These are phyloP conservation scores for Bombylius discolor DNA, from an alignment of 2,888 invertebrate genomes.

Conservation along the genomic window DNA sequence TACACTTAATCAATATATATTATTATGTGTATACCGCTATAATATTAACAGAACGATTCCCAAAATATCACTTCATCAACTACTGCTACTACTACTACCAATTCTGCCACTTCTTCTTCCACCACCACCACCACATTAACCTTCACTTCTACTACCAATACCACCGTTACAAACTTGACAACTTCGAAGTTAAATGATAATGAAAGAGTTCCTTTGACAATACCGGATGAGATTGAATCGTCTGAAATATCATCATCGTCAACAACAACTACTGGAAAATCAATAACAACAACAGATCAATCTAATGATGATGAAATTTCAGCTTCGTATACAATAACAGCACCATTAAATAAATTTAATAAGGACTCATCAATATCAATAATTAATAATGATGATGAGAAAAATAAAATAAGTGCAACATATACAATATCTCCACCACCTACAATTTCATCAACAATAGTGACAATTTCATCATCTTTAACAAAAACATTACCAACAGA, in stretches of 20 bases:
- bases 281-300: neutral
- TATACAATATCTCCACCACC: slow-evolving; percentile 14
- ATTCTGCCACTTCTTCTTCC: neutral
- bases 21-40: slow-evolving; percentile 8
- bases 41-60: slow-evolving; percentile 31
- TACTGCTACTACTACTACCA: slow-evolving; percentile 10
- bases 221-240: slow-evolving; percentile 10
- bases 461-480: slow-evolving; percentile 6
- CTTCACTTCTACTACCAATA: slow-evolving; percentile 1
- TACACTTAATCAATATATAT: neutral
- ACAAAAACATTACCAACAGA: neutral
- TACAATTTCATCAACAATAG: neutral
- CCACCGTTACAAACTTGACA: slow-evolving; percentile 13
- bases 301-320: slow-evolving; percentile 12
- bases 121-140: neutral
- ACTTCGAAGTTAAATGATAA: slow-evolving; percentile 15
- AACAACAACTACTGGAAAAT: slow-evolving; percentile 1
- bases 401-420: slow-evolving; percentile 25
- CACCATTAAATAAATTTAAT: slow-evolving; percentile 3
- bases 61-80: slow-evolving; percentile 24
- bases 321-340: slow-evolving; percentile 16
- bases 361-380: neutral
- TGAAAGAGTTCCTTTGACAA: slow-evolving; percentile 18
- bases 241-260: slow-evolving; percentile 2
- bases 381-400: slow-evolving; percentile 12